phyloP scores from a whole-genome alignment of 2,888 invertebrate species.

The Andrena marginata region DNA sequence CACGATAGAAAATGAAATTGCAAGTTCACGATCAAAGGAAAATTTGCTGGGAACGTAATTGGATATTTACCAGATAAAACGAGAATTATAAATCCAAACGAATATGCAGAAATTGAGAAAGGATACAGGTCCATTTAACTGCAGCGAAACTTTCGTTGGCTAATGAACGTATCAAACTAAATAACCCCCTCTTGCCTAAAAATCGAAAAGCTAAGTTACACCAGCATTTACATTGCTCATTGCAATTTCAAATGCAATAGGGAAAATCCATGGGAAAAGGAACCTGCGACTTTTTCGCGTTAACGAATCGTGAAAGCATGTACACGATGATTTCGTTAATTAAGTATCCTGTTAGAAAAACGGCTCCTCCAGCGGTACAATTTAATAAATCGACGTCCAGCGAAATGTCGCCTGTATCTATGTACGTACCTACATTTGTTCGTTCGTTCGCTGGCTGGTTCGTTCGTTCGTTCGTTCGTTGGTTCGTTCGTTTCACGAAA shows the following conservation, averaged over 20 bases:
- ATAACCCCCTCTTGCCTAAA: conserved; percentile 10
- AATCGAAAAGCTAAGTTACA: conserved; percentile 26
- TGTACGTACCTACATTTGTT: background rate
- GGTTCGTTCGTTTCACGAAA: conserved; percentile 13
- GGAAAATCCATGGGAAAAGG: background rate
- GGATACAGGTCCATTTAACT: conserved; percentile 1
- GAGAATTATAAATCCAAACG: conserved; percentile 7
- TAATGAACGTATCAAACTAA: conserved; percentile 32
- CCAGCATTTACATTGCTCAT: conserved; percentile 16
- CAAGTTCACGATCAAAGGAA: background rate
- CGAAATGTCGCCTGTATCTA: background rate
- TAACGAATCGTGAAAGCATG: background rate
- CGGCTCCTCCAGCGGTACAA: background rate
- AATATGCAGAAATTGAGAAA: conserved; percentile 13
- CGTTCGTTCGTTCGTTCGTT: background rate
- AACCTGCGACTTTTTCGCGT: conserved; percentile 14
- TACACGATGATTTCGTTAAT: background rate
- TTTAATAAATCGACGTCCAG: conserved; percentile 29
- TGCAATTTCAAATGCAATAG: conserved; percentile 30
- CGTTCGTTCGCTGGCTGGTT: background rate
- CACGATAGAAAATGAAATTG: background rate
- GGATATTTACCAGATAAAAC: conserved; percentile 6
- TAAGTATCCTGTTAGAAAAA: background rate
- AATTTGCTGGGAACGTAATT: background rate
- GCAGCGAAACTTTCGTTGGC: conserved; percentile 12